These are phyloP conservation scores for Merodon equestris DNA, from an alignment of 2,888 invertebrate genomes.

Conservation along the genomic window DNA sequence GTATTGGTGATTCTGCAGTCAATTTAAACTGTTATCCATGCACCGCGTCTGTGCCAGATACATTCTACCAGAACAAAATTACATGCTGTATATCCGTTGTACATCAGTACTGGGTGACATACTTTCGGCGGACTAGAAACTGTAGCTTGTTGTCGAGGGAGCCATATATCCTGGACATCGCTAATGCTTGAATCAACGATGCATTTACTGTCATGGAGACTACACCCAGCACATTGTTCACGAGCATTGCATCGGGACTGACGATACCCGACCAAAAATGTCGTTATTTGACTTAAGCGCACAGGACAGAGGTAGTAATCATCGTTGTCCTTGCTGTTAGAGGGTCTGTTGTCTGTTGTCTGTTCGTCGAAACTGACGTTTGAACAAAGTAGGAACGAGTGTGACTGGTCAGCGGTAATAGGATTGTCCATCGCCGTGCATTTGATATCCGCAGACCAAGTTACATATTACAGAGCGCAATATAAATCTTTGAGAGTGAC, in stretches of 20 bases:
- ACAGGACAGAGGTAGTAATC: conserved; percentile 38
- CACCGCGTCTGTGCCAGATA: too few species aligned
- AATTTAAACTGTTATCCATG: too few species aligned
- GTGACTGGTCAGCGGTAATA: too few species aligned
- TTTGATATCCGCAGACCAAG: conserved; percentile 24
- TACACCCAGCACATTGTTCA: conserved; percentile 5
- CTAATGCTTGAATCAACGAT: conserved; percentile 47
- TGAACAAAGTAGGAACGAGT: too few species aligned
- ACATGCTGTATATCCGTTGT: too few species aligned
- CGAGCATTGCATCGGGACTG: too few species aligned
- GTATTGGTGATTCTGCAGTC: too few species aligned
- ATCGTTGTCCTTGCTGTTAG: conserved; percentile 33
- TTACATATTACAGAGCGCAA: conserved; percentile 26
- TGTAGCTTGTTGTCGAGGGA: not conserved
- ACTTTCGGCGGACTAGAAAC: too few species aligned
- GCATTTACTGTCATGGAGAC: conserved; percentile 44
- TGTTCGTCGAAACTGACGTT: too few species aligned
- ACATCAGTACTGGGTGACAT: too few species aligned
- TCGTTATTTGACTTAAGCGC: conserved; percentile 42
- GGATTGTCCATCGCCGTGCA: conserved; percentile 15
- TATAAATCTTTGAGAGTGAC: conserved; percentile 51
- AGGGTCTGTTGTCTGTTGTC: too few species aligned
- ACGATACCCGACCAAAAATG: conserved; percentile 15
- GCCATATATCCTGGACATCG: conserved; percentile 20
- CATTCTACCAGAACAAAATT: too few species aligned